These are phyloP conservation scores for Eretmocerus hayati DNA, from an alignment of 2,888 invertebrate species.

Conservation along the genomic window DNA sequence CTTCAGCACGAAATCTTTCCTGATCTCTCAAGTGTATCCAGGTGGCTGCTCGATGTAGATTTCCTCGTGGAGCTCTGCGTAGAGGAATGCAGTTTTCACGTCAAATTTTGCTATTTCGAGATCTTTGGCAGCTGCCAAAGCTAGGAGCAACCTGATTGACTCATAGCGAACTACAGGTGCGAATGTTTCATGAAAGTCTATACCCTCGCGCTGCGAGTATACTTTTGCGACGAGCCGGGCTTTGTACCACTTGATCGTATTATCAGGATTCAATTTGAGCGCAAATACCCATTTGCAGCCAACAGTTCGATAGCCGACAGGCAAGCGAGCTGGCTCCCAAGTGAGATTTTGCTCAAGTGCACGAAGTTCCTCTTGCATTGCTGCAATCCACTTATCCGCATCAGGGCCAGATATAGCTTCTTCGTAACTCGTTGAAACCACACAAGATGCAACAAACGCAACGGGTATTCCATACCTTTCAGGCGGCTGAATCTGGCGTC, in stretches of 20 bases:
- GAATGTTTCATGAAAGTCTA: conserved; percentile 15
- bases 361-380: conserved; percentile 10
- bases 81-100: conserved; percentile 14
- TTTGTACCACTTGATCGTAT: conserved; percentile 1
- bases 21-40: not conserved
- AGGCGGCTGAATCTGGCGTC: not conserved
- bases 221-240: conserved; percentile 12
- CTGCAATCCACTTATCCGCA: conserved; percentile 1
- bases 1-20: not conserved
- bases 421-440: not conserved
- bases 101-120: conserved; percentile 10
- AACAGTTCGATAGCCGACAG: conserved; percentile 3
- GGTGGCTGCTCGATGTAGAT: not conserved
- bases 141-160: conserved; percentile 5
- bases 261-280: not conserved
- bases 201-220: conserved; percentile 7
- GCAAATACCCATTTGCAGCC: conserved; percentile 9
- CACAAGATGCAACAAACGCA: not conserved
- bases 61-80: conserved; percentile 9
- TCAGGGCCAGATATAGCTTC: not conserved
- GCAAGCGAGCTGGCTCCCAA: conserved; percentile 2
- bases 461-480: not conserved
- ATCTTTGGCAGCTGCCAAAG: conserved; percentile 3
- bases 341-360: conserved; percentile 9
- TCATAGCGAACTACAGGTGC: conserved; percentile 9